phyloP scores from a whole-genome alignment of 1,140 invertebrate genomes.

The Hyphantria cunea region DNA sequence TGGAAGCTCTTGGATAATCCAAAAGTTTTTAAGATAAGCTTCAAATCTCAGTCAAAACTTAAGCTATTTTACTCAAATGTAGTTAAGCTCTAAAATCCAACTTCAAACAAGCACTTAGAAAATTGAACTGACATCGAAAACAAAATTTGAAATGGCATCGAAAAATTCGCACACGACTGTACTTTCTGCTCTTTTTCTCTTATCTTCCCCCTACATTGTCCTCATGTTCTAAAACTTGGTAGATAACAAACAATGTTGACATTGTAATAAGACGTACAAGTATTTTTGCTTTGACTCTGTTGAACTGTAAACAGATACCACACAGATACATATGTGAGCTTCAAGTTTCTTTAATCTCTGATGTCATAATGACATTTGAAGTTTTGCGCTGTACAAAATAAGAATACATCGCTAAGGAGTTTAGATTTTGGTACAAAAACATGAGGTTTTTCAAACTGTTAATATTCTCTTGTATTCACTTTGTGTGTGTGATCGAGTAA shows the following conservation, averaged over 20 bases:
- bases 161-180: conserved; percentile 6
- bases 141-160: background rate
- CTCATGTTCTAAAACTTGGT: conserved; percentile 10
- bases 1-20: too few species aligned
- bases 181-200: conserved; percentile 2
- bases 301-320: conserved; percentile 21
- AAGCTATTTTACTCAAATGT: background rate
- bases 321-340: too few species aligned
- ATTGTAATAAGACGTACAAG: conserved; percentile 20
- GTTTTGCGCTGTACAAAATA: background rate
- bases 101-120: background rate
- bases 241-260: conserved; percentile 27
- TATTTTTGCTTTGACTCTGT: conserved; percentile 23
- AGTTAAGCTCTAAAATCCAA: background rate
- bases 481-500: too few species aligned
- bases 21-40: too few species aligned
- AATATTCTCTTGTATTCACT: too few species aligned
- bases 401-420: too few species aligned
- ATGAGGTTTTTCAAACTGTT: too few species aligned
- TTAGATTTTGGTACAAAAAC: too few species aligned
- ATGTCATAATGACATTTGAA: conserved; percentile 6
- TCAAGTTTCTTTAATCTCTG: background rate
- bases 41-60: background rate
- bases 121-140: background rate
- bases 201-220: background rate